Evolutionary conservation across 2,797 vertebrate genomes (phyloP), one percentile per base, ranked within the genome.

Genomic region (Sylvia borin): DNA sequence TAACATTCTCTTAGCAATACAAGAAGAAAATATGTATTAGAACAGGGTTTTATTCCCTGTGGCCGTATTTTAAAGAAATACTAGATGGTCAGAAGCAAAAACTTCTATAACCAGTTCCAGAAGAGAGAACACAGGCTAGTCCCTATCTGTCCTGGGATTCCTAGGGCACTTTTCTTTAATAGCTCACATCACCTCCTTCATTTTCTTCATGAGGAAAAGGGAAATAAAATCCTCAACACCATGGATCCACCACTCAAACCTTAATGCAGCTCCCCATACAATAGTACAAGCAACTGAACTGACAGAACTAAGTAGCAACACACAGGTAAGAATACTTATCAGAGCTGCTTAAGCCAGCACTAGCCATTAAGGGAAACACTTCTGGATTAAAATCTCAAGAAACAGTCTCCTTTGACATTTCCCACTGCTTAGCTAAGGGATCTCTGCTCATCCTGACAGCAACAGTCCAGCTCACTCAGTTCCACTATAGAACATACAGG

Each of bases 381-480:
- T 27, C 42, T 72, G 36, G 85, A 57, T 45, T 45, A 45, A 68
- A n/a, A 40, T 7, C 18, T n/a, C 9, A 19, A 17, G 11, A 85
- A n/a, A 11, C 1, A 38, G 25, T 18, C 15, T 31, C 15, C 53
- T 64, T 43, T 16, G 7, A 48, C 45, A 64, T 43, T 61, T 75
- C 50, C 17, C 18, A 57, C 6, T 48, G 25, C 21, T 75, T 57
- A 40, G 40, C n/a, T 43, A 74, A 53, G n/a, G 32, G 42, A 53
- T 19, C 7, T 67, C 58, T 57, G 36, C 18, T 82, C 68, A 50
- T 36, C 8, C 25, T 79, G 51, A 83, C 4, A 81, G 17, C 2
- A 2, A 27, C 0, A 60, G n/a, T 17, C 6, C n/a, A 64, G 43
- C 7, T 13, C 10, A 7, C 9, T 16, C 15, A 67, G 26, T 34